Evolutionary conservation across 2,888 invertebrate genomes (phyloP).

Genomic region (Netelia melanura): DNA sequence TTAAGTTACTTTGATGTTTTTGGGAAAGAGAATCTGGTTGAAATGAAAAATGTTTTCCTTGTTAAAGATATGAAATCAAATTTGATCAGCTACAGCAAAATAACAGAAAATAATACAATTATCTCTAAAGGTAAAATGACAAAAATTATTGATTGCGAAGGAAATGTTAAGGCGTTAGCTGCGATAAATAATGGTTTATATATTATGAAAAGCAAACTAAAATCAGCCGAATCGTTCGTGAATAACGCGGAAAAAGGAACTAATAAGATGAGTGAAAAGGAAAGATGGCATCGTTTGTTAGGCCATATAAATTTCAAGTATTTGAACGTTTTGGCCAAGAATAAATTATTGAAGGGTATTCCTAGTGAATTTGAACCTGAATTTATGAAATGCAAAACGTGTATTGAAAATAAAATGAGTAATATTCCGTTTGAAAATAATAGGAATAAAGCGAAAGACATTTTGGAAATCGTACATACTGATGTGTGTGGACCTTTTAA

Average conservation of each 20-base stretch:
- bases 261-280: constrained; percentile 57
- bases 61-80: no score
- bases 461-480: constrained; percentile 33
- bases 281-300: constrained; percentile 68
- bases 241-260: constrained; percentile 12
- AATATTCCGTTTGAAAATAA: constrained; percentile 69
- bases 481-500: constrained; percentile 22
- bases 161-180: no score
- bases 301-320: constrained; percentile 71
- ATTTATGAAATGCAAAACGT: constrained; percentile 59
- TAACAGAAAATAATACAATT: no score
- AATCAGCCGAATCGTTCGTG: constrained; percentile 6
- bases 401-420: constrained; percentile 60
- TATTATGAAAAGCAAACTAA: constrained; percentile 44
- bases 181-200: constrained; percentile 8
- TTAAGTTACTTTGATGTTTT: no score
- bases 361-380: constrained; percentile 45
- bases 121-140: no score
- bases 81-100: no score
- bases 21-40: no score
- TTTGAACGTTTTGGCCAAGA: constrained; percentile 52
- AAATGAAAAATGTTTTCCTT: no score
- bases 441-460: constrained; percentile 53
- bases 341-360: constrained; percentile 51
- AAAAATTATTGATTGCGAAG: no score